Evolutionary conservation across 2,888 invertebrate genomes (phyloP).

Genomic region (Thera britannica): DNA sequence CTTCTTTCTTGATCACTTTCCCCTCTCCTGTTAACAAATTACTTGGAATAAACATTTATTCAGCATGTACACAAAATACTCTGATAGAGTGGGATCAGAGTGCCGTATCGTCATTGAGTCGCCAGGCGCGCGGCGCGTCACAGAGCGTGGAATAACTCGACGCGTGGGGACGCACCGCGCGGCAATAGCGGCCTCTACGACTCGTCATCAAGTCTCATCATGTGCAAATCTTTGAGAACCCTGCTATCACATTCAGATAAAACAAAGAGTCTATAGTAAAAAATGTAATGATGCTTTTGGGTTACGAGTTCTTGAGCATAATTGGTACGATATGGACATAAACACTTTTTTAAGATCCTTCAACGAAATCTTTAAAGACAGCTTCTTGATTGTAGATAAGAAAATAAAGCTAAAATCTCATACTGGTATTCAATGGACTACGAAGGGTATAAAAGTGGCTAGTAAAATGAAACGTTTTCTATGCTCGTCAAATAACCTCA

Average conservation of each 20-base stretch:
- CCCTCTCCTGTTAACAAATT: slow-evolving; percentile 70
- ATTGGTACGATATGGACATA: too few relatives aligned
- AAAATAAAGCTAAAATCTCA: too few relatives aligned
- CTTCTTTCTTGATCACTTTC: slow-evolving; percentile 80
- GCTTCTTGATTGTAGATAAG: too few relatives aligned
- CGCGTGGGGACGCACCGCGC: slow-evolving; percentile 33
- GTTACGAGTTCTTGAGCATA: too few relatives aligned
- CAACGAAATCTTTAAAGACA: too few relatives aligned
- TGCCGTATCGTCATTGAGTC: slow-evolving; percentile 53
- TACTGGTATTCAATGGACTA: too few relatives aligned
- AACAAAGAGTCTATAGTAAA: too few relatives aligned
- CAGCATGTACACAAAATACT: background rate
- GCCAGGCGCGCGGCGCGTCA: slow-evolving; percentile 17
- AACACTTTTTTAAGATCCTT: too few relatives aligned
- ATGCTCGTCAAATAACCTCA: too few relatives aligned
- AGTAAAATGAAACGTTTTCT: too few relatives aligned
- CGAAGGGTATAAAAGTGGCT: too few relatives aligned
- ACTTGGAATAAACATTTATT: background rate
- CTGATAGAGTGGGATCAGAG: slow-evolving; percentile 50
- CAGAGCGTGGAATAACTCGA: slow-evolving; percentile 55
- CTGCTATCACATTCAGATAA: background rate
- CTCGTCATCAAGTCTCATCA: slow-evolving; percentile 72
- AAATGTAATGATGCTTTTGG: too few relatives aligned
- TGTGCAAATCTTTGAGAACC: slow-evolving; percentile 33
- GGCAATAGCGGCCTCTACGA: slow-evolving; percentile 50